Evolutionary conservation across 2,113 vertebrate genomes (phyloP).

Genomic region (Erinaceus europaeus): DNA sequence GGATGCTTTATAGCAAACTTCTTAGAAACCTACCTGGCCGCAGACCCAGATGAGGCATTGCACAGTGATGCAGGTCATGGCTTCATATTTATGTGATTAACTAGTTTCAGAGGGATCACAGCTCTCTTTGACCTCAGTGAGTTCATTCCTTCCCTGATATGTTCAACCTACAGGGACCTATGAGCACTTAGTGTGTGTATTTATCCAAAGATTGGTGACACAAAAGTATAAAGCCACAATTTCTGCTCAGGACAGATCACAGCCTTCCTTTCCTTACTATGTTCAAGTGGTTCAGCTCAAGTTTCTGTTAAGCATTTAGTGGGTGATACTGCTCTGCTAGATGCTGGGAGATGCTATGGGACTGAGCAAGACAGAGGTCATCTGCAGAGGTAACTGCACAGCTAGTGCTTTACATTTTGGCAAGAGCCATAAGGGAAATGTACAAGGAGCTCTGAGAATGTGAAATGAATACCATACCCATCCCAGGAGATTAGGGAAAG

Average conservation of each 20-base stretch:
- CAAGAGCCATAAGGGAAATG: not conserved
- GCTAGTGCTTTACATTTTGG: not conserved
- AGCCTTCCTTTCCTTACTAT: not conserved
- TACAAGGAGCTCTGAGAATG: not conserved
- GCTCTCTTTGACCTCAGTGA: too few relatives aligned
- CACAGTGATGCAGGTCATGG: not conserved
- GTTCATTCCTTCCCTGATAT: too few relatives aligned
- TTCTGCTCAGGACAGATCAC: not conserved
- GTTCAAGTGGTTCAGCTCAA: not conserved
- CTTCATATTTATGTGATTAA: not conserved
- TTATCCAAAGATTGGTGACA: not conserved
- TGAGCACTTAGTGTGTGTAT: not conserved
- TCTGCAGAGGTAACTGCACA: not conserved
- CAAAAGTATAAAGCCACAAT: fast-evolving
- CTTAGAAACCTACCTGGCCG: not conserved
- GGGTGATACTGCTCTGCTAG: not conserved
- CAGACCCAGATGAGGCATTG: not conserved
- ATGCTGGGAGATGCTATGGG: fast-evolving
- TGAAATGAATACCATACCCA: not conserved
- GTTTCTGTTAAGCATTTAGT: not conserved
- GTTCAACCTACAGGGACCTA: not conserved
- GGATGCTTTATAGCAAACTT: not conserved
- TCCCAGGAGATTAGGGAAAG: not conserved
- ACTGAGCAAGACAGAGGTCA: not conserved
- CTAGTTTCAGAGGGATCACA: not conserved